A percentile compares a stretch with the other conserved stretches of the same genome.
phyloP scores from a whole-genome alignment of 2,888 invertebrate genomes.

The Spodoptera exigua region DNA sequence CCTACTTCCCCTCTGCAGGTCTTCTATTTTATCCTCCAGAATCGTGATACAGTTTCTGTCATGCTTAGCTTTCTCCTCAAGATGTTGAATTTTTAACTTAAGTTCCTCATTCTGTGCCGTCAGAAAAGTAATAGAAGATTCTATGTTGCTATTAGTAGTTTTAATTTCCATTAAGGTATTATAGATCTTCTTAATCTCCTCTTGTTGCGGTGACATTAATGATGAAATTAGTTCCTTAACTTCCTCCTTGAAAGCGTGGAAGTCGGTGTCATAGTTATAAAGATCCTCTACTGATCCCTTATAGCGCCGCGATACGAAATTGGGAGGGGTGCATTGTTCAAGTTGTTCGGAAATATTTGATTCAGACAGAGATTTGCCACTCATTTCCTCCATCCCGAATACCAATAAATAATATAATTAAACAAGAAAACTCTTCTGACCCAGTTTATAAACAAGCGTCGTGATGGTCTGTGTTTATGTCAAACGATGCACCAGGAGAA shows the following conservation, averaged over 20 bases:
- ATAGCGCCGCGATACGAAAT: constrained; percentile 1
- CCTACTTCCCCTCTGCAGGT: too few species aligned
- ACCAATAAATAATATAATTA: too few species aligned
- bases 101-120: neutral
- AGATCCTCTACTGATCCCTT: neutral
- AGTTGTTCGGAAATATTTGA: neutral
- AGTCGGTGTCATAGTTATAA: neutral
- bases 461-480: neutral
- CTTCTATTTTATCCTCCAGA: too few species aligned
- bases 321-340: constrained; percentile 2
- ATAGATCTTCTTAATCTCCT: neutral
- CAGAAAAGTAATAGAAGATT: too few species aligned
- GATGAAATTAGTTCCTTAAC: neutral
- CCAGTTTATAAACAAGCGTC: too few species aligned
- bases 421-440: too few species aligned
- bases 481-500: too few species aligned
- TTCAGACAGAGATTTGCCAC: neutral
- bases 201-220: neutral
- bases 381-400: neutral
- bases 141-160: neutral
- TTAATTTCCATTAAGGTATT: constrained; percentile 2
- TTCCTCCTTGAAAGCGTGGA: constrained; percentile 4
- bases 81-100: neutral
- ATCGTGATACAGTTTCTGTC: too few species aligned
- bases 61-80: too few species aligned